Percentiles rank a stretch among this genome's conserved stretches.
These are phyloP conservation scores for Polyommatus icarus DNA, from an alignment of 2,888 invertebrate genomes.

Conservation along the genomic window DNA sequence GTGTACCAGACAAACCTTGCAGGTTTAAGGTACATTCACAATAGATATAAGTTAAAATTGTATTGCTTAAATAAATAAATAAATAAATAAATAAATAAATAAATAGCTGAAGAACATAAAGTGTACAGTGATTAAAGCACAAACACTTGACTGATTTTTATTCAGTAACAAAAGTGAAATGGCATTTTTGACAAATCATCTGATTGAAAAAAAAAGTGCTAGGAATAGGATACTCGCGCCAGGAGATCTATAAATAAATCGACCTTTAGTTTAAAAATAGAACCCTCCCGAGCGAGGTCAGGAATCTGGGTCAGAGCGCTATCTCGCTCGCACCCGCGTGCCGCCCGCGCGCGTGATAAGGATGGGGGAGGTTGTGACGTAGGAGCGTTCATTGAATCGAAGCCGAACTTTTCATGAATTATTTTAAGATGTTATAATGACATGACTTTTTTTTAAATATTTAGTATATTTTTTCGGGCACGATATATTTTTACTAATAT, in stretches of 20 bases:
- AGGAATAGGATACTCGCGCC: slow-evolving; percentile 49
- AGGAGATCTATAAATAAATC: slow-evolving; percentile 71
- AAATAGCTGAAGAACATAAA: too few relatives aligned
- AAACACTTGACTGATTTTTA: too few relatives aligned
- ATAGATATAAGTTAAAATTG: too few relatives aligned
- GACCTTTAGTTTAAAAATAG: slow-evolving; percentile 81
- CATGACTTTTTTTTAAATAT: not conserved
- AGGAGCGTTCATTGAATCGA: slow-evolving; percentile 71
- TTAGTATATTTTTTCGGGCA: not conserved
- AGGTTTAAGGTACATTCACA: too few relatives aligned
- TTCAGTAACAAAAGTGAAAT: too few relatives aligned
- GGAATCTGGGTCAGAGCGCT: slow-evolving; percentile 72
- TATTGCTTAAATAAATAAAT: too few relatives aligned
- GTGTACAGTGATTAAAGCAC: too few relatives aligned
- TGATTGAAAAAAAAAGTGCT: slow-evolving; percentile 26
- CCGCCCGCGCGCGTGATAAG: slow-evolving; percentile 46
- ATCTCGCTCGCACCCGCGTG: slow-evolving; percentile 52
- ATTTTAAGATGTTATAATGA: slow-evolving; percentile 26
- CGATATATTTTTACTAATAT: slow-evolving; percentile 21
- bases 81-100: too few relatives aligned
- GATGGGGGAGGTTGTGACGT: slow-evolving; percentile 64
- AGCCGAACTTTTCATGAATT: slow-evolving; percentile 50
- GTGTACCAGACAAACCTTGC: too few relatives aligned
- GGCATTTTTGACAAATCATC: too few relatives aligned
- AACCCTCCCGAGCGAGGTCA: slow-evolving; percentile 75